Percentiles rank a stretch among this genome's conserved stretches.
These are phyloP conservation scores for Harpagifer antarcticus DNA, from an alignment of 2,797 vertebrate genomes.

Conservation along the genomic window DNA sequence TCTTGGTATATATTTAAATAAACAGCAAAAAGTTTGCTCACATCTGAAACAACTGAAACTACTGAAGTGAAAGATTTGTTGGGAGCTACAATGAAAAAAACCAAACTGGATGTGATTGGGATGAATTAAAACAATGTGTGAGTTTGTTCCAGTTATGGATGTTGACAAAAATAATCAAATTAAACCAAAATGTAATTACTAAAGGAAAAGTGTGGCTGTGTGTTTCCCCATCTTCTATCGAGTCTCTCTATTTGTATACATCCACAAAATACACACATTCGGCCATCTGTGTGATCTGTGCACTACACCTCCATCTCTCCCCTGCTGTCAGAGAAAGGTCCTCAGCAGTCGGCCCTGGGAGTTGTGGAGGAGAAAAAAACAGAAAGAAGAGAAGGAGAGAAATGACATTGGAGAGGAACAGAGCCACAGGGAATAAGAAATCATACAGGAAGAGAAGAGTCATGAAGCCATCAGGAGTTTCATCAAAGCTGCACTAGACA, in stretches of 20 bases:
- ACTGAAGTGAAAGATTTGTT: not conserved
- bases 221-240: not conserved
- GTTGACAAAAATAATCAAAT: not conserved
- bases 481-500: slow-evolving; percentile 11
- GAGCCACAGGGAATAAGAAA: slow-evolving; percentile 28
- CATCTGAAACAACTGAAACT: not conserved
- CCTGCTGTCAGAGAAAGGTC: slow-evolving; percentile 67
- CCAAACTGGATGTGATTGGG: not conserved
- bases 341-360: slow-evolving; percentile 57
- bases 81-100: not conserved
- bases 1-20: not conserved
- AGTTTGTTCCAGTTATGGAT: not conserved
- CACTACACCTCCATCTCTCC: slow-evolving; percentile 45
- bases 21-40: not conserved
- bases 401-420: slow-evolving; percentile 18
- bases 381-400: slow-evolving; percentile 38
- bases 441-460: slow-evolving; percentile 11
- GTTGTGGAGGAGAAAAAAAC: slow-evolving; percentile 45
- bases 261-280: slow-evolving; percentile 32
- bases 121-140: too few species aligned
- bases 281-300: slow-evolving; percentile 51
- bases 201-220: not conserved
- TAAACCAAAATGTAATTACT: not conserved
- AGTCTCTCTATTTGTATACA: slow-evolving; percentile 2
- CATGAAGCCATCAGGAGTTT: slow-evolving; percentile 24